A percentile compares a stretch with the other conserved stretches of the same genome.
These are phyloP conservation scores for Gopherus flavomarginatus DNA, from an alignment of 2,113 vertebrate genomes.

Conservation along the genomic window DNA sequence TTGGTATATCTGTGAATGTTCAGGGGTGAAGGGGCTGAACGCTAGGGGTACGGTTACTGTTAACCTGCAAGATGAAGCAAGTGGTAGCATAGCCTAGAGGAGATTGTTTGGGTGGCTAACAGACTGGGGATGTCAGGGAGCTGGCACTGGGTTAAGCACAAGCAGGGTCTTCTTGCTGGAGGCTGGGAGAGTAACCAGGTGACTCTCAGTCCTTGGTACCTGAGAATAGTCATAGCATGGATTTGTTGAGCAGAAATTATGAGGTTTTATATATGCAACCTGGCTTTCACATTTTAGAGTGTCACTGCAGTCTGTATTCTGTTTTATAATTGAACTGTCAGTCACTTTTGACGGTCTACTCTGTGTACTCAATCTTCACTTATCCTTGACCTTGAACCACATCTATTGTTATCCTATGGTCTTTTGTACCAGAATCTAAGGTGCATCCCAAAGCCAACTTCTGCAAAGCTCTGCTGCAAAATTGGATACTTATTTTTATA, in stretches of 20 bases:
- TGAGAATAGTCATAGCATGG: neutral
- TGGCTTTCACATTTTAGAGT: neutral
- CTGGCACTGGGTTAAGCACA: too few relatives aligned
- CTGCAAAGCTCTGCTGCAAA: neutral
- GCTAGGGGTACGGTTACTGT: too few relatives aligned
- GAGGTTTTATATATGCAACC: neutral
- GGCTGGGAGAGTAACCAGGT: too few relatives aligned
- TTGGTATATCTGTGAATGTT: too few relatives aligned
- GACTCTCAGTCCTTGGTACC: too few relatives aligned
- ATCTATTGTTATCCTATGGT: neutral
- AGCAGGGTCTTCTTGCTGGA: too few relatives aligned
- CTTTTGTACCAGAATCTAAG: too few relatives aligned
- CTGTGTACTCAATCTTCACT: neutral
- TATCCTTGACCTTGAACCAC: neutral
- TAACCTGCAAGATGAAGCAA: too few relatives aligned
- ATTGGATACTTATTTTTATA: neutral
- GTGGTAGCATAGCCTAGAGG: too few relatives aligned
- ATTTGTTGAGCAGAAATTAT: neutral
- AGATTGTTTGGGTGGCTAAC: too few relatives aligned
- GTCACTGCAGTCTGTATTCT: neutral
- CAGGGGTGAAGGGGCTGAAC: too few relatives aligned
- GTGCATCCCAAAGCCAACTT: neutral
- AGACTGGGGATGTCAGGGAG: too few relatives aligned
- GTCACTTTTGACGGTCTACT: neutral
- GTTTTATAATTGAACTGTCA: neutral